Conservation (phyloP, 2,888 invertebrate species). For the Lottia scabra region DNA sequence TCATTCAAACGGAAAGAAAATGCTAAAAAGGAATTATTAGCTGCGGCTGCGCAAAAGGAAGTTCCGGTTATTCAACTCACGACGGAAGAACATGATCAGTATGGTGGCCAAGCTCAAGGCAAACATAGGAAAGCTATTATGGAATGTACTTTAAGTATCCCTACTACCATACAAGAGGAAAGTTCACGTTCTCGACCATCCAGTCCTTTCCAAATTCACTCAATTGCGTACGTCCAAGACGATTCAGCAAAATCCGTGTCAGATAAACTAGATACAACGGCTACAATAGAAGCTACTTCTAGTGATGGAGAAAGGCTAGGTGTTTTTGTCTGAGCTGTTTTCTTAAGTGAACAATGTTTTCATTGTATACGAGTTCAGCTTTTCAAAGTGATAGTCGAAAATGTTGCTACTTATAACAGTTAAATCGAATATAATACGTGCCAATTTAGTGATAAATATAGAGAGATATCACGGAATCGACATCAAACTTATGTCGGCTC, state of each 20-base stretch:
- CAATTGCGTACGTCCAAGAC: background rate
- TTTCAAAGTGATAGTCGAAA: too few relatives aligned
- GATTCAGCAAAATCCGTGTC: background rate
- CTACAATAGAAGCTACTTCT: background rate
- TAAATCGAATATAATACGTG: too few relatives aligned
- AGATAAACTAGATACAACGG: background rate
- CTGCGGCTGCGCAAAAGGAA: background rate
- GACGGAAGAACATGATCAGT: background rate
- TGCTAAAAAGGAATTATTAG: conserved; percentile 6
- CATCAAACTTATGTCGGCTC: too few relatives aligned
- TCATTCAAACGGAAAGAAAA: conserved; percentile 13
- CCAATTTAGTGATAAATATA: too few relatives aligned
- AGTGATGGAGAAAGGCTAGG: background rate
- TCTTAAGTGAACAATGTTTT: too few relatives aligned
- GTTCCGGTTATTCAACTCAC: background rate
- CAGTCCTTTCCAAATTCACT: conserved; percentile 21
- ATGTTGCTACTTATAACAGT: too few relatives aligned
- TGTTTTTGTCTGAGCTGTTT: background rate
- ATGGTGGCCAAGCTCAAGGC: background rate
- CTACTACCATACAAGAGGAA: conserved; percentile 54
- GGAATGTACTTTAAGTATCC: conserved; percentile 47
- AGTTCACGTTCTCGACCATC: conserved; percentile 43
- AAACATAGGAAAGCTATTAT: conserved; percentile 36
- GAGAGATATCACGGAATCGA: too few relatives aligned
- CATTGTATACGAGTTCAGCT: too few relatives aligned